A percentile compares a stretch with the other conserved stretches of the same genome.
Evolutionary conservation across 2,797 vertebrate species (phyloP).

Genomic region (Loriculus beryllinus): DNA sequence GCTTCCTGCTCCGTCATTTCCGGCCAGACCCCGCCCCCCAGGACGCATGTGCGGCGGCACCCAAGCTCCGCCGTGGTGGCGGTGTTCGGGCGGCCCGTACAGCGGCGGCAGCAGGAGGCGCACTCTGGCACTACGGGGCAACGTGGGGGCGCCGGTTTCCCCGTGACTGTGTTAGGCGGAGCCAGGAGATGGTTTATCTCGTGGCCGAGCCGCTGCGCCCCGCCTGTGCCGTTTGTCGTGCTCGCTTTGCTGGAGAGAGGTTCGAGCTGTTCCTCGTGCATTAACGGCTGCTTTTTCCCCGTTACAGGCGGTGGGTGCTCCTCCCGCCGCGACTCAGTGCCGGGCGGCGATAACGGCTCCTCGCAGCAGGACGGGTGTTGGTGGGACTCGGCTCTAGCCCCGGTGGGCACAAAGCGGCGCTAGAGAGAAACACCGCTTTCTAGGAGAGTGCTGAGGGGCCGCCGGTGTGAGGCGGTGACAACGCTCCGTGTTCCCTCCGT

Average conservation of each 20-base stretch:
- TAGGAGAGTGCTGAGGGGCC: background rate
- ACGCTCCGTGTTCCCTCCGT: background rate
- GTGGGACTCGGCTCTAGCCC: too few species aligned
- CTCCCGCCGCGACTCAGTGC: background rate
- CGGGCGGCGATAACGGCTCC: background rate
- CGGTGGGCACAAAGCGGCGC: background rate
- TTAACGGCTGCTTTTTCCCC: background rate
- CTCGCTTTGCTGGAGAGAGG: background rate
- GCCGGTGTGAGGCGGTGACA: background rate
- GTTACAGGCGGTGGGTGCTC: background rate
- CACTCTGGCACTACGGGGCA: too few species aligned
- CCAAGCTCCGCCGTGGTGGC: fast-evolving
- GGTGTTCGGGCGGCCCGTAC: background rate
- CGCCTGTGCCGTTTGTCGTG: background rate
- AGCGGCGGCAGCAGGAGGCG: background rate
- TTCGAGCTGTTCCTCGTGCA: background rate
- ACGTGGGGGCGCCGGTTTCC: background rate
- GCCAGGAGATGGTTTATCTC: background rate
- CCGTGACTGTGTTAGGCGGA: background rate
- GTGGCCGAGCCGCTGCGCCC: background rate
- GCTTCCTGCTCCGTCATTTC: background rate
- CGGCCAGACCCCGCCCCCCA: background rate
- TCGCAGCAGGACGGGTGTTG: background rate
- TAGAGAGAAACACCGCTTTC: background rate
- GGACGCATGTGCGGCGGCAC: too few species aligned